These are phyloP conservation scores for Ramazzottius varieornatus DNA, from an alignment of 2,888 invertebrate genomes.

Conservation along the genomic window DNA sequence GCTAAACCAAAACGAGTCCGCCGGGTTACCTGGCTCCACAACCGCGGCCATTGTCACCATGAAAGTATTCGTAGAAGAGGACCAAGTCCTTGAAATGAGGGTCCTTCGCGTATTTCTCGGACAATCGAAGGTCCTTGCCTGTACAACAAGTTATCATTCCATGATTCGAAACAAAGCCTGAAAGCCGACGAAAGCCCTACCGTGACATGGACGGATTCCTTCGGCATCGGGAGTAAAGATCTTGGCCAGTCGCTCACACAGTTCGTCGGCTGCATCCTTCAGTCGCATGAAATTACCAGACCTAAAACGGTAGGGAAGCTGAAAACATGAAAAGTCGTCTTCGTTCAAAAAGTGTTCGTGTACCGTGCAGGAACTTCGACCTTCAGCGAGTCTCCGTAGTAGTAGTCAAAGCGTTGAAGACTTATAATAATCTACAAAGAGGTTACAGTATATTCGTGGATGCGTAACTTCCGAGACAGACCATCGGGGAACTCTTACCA, in stretches of 20 bases:
- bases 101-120: conserved; percentile 15
- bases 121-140: conserved; percentile 6
- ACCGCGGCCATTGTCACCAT: conserved; percentile 20
- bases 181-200: conserved; percentile 12
- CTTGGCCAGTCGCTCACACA: conserved; percentile 15
- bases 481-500: neutral
- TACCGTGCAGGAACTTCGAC: conserved; percentile 18
- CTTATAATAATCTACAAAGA: conserved; percentile 7
- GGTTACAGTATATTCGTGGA: no score
- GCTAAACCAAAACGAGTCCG: neutral
- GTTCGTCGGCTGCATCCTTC: conserved; percentile 16
- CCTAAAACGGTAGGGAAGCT: conserved; percentile 7
- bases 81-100: conserved; percentile 17
- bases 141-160: neutral
- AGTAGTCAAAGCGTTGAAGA: conserved; percentile 18
- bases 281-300: conserved; percentile 17
- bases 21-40: conserved; percentile 21
- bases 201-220: conserved; percentile 20
- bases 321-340: neutral
- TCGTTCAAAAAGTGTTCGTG: neutral
- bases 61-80: conserved; percentile 21
- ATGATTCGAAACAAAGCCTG: conserved; percentile 1
- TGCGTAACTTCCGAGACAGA: no score
- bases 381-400: conserved; percentile 17
- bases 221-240: conserved; percentile 17